phyloP scores from a whole-genome alignment of 2,113 vertebrate species.

The Mormyrus lacerda region DNA sequence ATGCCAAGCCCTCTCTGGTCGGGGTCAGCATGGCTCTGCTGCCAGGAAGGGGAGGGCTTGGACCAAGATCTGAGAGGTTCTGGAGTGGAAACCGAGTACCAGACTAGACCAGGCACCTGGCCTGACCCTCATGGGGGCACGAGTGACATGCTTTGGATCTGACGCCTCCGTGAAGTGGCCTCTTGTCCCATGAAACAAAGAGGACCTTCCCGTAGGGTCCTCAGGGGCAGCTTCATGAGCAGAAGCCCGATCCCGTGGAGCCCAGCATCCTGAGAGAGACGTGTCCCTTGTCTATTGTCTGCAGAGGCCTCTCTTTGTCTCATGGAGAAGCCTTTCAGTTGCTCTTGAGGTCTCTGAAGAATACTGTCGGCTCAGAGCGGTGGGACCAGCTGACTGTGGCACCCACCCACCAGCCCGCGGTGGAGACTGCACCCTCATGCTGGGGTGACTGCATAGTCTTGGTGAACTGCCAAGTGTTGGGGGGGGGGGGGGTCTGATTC shows the following conservation, averaged over 20 bases:
- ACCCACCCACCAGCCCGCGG: not conserved
- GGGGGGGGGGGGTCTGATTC: not conserved
- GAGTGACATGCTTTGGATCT: not conserved
- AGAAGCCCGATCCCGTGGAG: not conserved
- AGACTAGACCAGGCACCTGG: not conserved
- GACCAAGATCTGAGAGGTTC: not conserved
- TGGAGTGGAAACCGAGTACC: not conserved
- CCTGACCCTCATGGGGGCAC: not conserved
- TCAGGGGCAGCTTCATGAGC: not conserved
- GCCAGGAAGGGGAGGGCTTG: not conserved
- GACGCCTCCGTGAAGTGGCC: not conserved
- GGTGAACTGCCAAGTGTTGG: not conserved
- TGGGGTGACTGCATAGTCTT: not conserved
- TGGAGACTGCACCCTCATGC: not conserved
- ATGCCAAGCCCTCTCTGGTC: not conserved
- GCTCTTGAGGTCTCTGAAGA: not conserved
- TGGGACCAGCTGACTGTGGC: not conserved
- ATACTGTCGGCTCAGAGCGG: not conserved
- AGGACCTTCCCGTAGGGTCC: not conserved
- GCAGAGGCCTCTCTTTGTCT: not conserved
- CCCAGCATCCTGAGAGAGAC: not conserved
- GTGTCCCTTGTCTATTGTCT: not conserved
- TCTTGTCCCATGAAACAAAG: not conserved
- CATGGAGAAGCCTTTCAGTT: not conserved
- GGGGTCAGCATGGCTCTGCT: not conserved